Percentiles rank a stretch among this genome's conserved stretches.
These are phyloP conservation scores for Corythucha ciliata DNA, from an alignment of 2,888 invertebrate genomes.

Conservation along the genomic window DNA sequence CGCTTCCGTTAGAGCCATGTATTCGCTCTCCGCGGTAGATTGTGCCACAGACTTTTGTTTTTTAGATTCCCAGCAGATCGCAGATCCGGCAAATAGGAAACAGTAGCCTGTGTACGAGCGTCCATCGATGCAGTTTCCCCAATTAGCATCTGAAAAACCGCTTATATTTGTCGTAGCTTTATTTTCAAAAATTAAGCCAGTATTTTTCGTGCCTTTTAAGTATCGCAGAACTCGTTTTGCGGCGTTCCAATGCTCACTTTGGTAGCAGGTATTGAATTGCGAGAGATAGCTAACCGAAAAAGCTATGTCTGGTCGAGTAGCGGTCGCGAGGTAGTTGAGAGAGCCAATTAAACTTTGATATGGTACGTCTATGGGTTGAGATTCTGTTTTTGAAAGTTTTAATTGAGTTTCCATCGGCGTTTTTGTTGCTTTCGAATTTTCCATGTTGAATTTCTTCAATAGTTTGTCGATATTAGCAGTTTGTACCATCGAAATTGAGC, in stretches of 20 bases:
- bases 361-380: not conserved
- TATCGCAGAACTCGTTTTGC: conserved; percentile 31
- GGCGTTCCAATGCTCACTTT: conserved; percentile 21
- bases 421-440: not conserved
- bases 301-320: conserved; percentile 21
- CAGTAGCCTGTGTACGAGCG: conserved; percentile 7
- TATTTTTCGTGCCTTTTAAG: conserved; percentile 24
- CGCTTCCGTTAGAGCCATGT: conserved; percentile 1
- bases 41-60: conserved; percentile 2
- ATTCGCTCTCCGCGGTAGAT: conserved; percentile 11
- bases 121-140: conserved; percentile 18
- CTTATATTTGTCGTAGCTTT: not conserved
- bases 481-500: not conserved
- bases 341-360: conserved; percentile 7
- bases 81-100: not conserved
- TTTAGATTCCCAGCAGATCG: conserved; percentile 4
- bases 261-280: conserved; percentile 6
- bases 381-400: not conserved
- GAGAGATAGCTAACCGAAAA: conserved; percentile 14
- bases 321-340: conserved; percentile 18
- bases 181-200: conserved; percentile 4
- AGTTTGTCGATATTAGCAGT: not conserved
- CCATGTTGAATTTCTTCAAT: not conserved
- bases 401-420: not conserved
- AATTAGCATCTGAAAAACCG: conserved; percentile 10